phyloP scores from a whole-genome alignment of 2,888 invertebrate species.

The Ochropleura plecta region DNA sequence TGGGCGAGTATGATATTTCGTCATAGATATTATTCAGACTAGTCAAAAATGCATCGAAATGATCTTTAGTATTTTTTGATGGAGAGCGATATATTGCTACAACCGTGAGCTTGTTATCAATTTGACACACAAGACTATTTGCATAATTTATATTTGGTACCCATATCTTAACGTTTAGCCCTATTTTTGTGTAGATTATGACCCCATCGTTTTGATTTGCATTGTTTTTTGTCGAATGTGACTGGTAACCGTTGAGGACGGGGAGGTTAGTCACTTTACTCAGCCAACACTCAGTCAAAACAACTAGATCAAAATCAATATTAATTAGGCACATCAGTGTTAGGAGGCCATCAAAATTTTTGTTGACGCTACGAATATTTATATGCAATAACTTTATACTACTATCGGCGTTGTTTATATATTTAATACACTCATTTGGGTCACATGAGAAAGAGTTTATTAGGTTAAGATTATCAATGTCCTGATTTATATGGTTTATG shows the following conservation, averaged over 20 bases:
- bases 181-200: background rate
- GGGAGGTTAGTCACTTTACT: background rate
- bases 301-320: background rate
- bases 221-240: background rate
- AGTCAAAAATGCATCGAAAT: background rate
- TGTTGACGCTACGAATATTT: conserved; percentile 17
- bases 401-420: background rate
- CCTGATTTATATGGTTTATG: no score
- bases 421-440: background rate
- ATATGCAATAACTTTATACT: background rate
- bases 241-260: background rate
- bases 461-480: no score
- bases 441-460: no score
- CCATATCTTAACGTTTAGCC: no score
- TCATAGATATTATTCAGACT: conserved; percentile 1
- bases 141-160: no score
- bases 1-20: background rate
- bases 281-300: background rate
- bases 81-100: no score
- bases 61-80: no score
- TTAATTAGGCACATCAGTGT: background rate
- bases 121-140: no score
- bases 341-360: background rate
- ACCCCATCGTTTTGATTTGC: background rate
- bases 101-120: no score